Percentiles rank a stretch among this genome's conserved stretches.
These are phyloP conservation scores for Ariolimax columbianus DNA, from an alignment of 2,888 invertebrate species.

Conservation along the genomic window DNA sequence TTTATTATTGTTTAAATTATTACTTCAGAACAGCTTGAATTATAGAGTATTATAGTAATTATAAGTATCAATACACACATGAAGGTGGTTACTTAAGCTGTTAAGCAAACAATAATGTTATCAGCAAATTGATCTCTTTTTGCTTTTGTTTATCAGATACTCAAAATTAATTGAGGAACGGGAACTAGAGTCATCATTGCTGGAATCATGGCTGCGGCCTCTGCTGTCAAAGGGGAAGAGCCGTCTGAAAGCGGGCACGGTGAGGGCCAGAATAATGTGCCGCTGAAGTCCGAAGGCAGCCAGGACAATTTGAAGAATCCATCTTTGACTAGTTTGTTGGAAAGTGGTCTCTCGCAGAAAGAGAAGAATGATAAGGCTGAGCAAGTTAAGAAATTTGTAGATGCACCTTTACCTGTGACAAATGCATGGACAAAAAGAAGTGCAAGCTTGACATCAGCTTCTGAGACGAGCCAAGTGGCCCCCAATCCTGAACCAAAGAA, in stretches of 20 bases:
- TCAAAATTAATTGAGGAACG: not conserved
- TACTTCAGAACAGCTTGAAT: too few species aligned
- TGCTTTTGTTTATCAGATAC: not conserved
- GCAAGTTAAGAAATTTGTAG: conserved; percentile 45
- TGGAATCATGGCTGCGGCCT: conserved; percentile 46
- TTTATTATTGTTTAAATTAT: too few species aligned
- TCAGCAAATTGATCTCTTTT: not conserved
- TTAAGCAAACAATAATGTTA: too few species aligned
- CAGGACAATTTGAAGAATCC: conserved; percentile 24
- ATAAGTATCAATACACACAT: too few species aligned
- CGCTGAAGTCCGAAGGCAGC: conserved; percentile 27
- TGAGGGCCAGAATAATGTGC: conserved; percentile 23
- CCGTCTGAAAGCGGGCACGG: conserved; percentile 36
- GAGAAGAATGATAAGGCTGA: conserved; percentile 33
- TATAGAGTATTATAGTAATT: too few species aligned
- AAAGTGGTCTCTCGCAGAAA: not conserved
- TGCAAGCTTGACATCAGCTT: not conserved
- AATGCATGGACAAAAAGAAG: conserved; percentile 48
- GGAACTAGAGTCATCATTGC: conserved; percentile 6
- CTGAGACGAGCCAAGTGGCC: not conserved
- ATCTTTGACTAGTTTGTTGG: not conserved
- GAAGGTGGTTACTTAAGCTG: too few species aligned
- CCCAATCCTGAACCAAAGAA: conserved; percentile 22
- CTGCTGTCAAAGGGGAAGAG: conserved; percentile 44
- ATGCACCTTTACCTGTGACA: conserved; percentile 49